These are phyloP conservation scores for Cirrhinus mrigala DNA, from an alignment of 2,797 vertebrate genomes.

Conservation along the genomic window DNA sequence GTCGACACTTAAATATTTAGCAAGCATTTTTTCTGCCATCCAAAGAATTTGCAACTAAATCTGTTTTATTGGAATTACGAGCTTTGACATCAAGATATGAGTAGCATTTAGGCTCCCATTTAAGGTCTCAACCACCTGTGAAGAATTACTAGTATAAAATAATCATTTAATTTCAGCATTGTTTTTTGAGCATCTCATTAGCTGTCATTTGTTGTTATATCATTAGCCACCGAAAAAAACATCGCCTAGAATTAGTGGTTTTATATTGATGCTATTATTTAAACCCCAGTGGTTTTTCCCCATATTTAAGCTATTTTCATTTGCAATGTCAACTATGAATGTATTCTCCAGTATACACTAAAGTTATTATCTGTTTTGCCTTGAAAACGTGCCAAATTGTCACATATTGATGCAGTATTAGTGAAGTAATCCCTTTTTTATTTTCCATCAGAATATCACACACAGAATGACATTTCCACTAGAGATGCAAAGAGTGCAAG, in stretches of 20 bases:
- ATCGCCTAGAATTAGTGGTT: no score
- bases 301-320: neutral
- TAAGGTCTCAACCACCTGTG: neutral
- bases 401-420: neutral
- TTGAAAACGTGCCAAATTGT: neutral
- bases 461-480: neutral
- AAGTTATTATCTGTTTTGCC: no score
- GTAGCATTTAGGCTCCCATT: no score
- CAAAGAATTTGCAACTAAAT: neutral
- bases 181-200: neutral
- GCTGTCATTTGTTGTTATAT: neutral
- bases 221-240: neutral
- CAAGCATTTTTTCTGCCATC: neutral
- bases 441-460: neutral
- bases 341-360: neutral
- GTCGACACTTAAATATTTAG: neutral
- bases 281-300: neutral
- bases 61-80: neutral
- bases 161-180: neutral
- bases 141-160: neutral
- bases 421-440: no score
- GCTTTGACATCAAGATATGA: neutral
- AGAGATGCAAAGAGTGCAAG: neutral
- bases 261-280: neutral
- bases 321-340: neutral